Conservation (phyloP, 2,888 invertebrate genomes). For the Andrena trimmerana region DNA sequence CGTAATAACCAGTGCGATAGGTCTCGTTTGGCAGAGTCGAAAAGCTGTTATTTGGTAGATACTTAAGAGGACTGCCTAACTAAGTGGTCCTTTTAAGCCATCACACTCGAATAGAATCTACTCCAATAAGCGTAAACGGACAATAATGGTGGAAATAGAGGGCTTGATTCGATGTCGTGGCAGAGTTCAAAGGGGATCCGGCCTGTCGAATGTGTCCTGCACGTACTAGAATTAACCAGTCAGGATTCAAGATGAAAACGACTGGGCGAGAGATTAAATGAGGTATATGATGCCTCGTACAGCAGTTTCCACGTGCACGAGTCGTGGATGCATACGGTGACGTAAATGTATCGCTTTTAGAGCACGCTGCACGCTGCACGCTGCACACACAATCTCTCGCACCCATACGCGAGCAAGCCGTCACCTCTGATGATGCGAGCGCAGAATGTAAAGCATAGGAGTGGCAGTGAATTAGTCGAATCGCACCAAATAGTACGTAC, state of each 20-base stretch:
- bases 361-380: not conserved
- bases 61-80: no score
- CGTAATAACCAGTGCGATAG: not conserved
- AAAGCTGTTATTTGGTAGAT: no score
- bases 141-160: not conserved
- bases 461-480: constrained; percentile 5
- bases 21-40: no score
- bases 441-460: not conserved
- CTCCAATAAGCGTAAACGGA: no score
- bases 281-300: constrained; percentile 9
- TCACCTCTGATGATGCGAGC: not conserved
- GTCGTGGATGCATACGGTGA: constrained; percentile 15
- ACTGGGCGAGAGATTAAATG: constrained; percentile 23
- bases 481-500: constrained; percentile 4
- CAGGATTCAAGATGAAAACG: constrained; percentile 17
- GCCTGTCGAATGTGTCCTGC: not conserved
- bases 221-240: constrained; percentile 17
- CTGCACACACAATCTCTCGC: not conserved
- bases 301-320: constrained; percentile 8
- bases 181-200: not conserved
- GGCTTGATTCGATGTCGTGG: not conserved
- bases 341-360: constrained; percentile 19
- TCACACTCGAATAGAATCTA: no score
- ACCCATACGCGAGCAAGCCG: not conserved
- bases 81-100: no score